Percentiles rank a stretch among this genome's conserved stretches.
phyloP scores from a whole-genome alignment of 92 coral and sea anemone genomes.

The Zoanthus solanderi region DNA sequence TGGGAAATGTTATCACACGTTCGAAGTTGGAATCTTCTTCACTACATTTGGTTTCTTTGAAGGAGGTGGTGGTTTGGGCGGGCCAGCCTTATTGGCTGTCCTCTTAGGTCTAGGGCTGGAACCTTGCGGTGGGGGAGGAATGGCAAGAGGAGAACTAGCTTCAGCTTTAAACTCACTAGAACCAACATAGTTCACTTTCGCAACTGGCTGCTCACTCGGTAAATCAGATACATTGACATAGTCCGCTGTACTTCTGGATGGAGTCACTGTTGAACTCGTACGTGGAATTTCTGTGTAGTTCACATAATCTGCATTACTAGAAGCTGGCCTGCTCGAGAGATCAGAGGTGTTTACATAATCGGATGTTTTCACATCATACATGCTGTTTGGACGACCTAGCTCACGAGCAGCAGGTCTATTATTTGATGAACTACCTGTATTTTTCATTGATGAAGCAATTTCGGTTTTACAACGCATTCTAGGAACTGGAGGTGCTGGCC shows the following conservation, averaged over 20 bases:
- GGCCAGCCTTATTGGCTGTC: constrained; percentile 19
- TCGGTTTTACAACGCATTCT: constrained; percentile 82
- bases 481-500: constrained; percentile 80
- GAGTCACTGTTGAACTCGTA: background rate
- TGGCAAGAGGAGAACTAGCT: constrained; percentile 21
- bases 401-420: constrained; percentile 62
- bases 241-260: constrained; percentile 61
- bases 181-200: constrained; percentile 44
- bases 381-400: constrained; percentile 47
- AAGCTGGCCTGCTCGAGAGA: constrained; percentile 27
- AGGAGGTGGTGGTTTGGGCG: constrained; percentile 37
- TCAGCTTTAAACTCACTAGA: constrained; percentile 13
- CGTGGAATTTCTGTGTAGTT: constrained; percentile 33
- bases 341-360: constrained; percentile 40
- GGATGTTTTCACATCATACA: constrained; percentile 64
- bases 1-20: constrained; percentile 16
- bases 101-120: constrained; percentile 22
- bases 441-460: constrained; percentile 68
- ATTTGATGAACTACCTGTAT: constrained; percentile 58
- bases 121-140: constrained; percentile 36
- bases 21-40: constrained; percentile 35
- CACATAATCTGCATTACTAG: constrained; percentile 42
- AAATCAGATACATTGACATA: constrained; percentile 80
- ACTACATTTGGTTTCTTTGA: constrained; percentile 26
- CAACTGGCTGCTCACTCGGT: constrained; percentile 39